Percentiles rank a stretch among this genome's conserved stretches.
Evolutionary conservation across 2,113 vertebrate species (phyloP).

Genomic region (Malurus elegans): DNA sequence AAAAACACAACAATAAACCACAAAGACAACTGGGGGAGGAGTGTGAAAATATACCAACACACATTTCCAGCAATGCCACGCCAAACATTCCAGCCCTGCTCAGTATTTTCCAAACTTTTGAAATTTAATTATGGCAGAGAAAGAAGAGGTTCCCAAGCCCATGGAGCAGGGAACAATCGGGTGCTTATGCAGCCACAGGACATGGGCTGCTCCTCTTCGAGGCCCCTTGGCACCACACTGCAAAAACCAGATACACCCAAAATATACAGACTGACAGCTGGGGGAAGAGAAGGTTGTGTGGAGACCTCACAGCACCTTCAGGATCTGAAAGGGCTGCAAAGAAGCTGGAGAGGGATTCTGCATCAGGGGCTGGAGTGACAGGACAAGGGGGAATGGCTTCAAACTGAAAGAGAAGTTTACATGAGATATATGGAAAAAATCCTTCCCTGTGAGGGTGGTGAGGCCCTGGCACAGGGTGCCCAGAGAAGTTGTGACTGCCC

Average conservation of each 20-base stretch:
- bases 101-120: not conserved
- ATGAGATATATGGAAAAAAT: not conserved
- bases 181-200: not conserved
- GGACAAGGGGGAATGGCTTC: not conserved
- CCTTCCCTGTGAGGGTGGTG: rapidly evolving
- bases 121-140: not conserved
- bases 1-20: not conserved
- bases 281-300: not conserved
- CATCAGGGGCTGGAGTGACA: not conserved
- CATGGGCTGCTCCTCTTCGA: not conserved
- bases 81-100: not conserved
- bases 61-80: not conserved
- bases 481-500: not conserved
- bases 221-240: not conserved
- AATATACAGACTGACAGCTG: not conserved
- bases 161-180: not conserved
- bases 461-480: not conserved
- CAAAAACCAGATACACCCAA: not conserved
- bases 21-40: conserved; percentile 30
- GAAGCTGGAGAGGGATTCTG: not conserved
- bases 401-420: not conserved
- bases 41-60: not conserved
- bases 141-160: not conserved
- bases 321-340: not conserved
- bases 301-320: not conserved